Base-by-base conservation (phyloP, 2,797 vertebrate genomes). In the Triplophysa bombifrons region DNA sequence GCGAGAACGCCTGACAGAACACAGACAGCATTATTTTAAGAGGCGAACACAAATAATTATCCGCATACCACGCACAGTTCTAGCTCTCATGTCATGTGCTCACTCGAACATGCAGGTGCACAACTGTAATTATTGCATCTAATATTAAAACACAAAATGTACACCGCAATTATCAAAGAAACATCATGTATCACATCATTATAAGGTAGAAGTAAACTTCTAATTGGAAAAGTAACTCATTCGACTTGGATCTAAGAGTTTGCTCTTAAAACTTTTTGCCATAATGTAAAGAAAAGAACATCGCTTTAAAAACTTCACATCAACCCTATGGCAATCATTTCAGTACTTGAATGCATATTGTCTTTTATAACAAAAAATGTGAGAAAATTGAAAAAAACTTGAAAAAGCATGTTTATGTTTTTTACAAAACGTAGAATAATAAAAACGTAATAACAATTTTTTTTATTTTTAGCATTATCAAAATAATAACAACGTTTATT, bases 121-220 rank as follows among this genome's bases (percentile, higher is more conserved):
- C 66, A 74, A 74, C 80, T 81, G 73, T 83, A 84, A 85, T 82
- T 80, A 83, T 68, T 78, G 58, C 34, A 30, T 83, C 76, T 75
- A 81, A 78, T 63, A 78, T 58, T 80, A 55, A 77, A 82, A 74
- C 76, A 61, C 41, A 78, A 72, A 72, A 72, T 27, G 48, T 38
- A 61, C 14, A 73, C 76, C 53, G 56, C 82, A 85, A 78, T 85
- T 84, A 82, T 72, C 56, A 74, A 80, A 82, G 70, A 82, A 38
- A 84, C 70, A 58, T 48, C 10, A 22, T 34, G 56, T 66, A 75
- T 70, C 56, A 60, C 50, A 10, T 48, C 25, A 16, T 14, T 64
- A 64, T 34, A 38, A 30, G 63, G 63, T 41, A 19, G 10, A 65
- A n/a, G 17, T 10, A 4, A 55, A 55, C 30, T 65, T 25, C 30